Percentiles rank a stretch among this genome's conserved stretches.
Conservation (phyloP, 1,140 invertebrate species). For the Pogonomyrmex californicus region DNA sequence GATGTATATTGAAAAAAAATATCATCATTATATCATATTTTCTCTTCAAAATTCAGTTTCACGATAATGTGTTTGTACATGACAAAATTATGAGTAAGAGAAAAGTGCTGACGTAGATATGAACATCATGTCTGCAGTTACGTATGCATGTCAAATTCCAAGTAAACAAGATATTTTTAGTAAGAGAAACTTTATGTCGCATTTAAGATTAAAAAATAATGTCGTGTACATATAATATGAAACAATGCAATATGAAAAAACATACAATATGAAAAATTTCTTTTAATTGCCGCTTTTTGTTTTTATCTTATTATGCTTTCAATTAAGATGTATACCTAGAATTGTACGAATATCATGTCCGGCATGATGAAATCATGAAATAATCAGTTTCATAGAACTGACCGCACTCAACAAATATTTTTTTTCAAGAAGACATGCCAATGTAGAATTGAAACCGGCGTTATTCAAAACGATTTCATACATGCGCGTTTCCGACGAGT, state of each 20-base stretch:
- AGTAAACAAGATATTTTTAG: background rate
- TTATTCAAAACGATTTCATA: slow-evolving; percentile 55
- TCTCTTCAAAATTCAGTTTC: background rate
- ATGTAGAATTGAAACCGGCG: slow-evolving; percentile 28
- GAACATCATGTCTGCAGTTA: slow-evolving; percentile 2
- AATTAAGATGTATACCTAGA: slow-evolving; percentile 16
- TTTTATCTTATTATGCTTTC: background rate
- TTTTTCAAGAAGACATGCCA: background rate
- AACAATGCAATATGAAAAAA: background rate
- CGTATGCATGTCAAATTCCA: background rate
- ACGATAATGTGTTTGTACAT: background rate
- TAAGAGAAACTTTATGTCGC: background rate
- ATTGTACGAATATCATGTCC: background rate
- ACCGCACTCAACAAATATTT: slow-evolving; percentile 9
- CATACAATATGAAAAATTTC: background rate
- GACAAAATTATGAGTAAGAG: background rate
- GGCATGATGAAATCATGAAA: background rate
- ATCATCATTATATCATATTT: background rate
- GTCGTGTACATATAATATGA: background rate
- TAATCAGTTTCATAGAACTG: slow-evolving; percentile 44
- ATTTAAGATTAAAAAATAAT: background rate
- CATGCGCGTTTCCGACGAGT: slow-evolving; percentile 27
- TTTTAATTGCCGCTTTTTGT: background rate
- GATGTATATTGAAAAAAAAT: background rate
- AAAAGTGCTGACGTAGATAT: background rate